Conservation (phyloP, 92 coral and sea anemone genomes). For the Metridium senile region DNA sequence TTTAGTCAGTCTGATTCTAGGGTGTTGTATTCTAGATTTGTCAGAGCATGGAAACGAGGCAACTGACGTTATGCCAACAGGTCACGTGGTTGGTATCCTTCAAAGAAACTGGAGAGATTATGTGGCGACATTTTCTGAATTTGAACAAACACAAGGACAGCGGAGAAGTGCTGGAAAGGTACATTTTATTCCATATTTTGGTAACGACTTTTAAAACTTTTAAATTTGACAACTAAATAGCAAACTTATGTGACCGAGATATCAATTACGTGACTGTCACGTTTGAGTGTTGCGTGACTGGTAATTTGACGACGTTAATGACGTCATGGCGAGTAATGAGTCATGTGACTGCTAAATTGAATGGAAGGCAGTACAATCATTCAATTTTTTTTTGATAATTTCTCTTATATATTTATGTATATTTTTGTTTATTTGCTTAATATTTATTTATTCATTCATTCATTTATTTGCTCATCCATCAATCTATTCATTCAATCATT, state of each 20-base stretch:
- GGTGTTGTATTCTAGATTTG: not conserved
- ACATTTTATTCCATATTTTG: no score
- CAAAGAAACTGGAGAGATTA: slow-evolving; percentile 96
- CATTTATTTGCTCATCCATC: not conserved
- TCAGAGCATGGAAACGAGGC: slow-evolving; percentile 36
- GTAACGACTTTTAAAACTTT: no score
- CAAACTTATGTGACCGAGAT: no score
- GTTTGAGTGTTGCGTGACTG: no score
- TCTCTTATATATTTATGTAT: no score
- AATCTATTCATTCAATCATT: not conserved
- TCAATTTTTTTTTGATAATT: no score
- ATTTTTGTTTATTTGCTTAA: no score
- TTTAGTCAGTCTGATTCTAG: not conserved
- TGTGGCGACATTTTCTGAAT: slow-evolving; percentile 81
- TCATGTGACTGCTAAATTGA: no score
- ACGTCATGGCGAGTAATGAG: no score
- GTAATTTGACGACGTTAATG: no score
- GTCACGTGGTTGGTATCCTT: slow-evolving; percentile 86
- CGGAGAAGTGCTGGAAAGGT: slow-evolving; percentile 84
- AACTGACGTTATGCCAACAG: slow-evolving; percentile 73
- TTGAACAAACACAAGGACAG: slow-evolving; percentile 63
- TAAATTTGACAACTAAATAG: no score
- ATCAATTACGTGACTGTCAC: not conserved
- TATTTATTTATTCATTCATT: not conserved
- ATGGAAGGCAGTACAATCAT: no score